Evolutionary conservation across 2,113 vertebrate species (phyloP).

Genomic region (Larimichthys crocea): DNA sequence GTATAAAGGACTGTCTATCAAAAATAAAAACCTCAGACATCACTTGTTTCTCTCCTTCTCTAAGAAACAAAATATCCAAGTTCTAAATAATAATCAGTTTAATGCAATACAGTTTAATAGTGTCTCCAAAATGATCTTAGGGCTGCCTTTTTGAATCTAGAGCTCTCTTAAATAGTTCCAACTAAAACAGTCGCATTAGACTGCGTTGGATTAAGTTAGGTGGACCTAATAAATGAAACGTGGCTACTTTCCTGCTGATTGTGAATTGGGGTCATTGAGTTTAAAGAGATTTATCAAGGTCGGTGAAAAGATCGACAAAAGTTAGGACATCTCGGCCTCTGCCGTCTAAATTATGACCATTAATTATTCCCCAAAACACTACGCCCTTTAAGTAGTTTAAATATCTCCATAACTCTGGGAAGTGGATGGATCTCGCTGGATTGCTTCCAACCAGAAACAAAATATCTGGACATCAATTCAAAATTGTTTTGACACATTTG

Average conservation of each 20-base stretch:
- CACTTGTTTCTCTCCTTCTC: background rate
- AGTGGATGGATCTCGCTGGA: background rate
- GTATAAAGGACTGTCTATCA: no score
- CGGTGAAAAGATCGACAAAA: background rate
- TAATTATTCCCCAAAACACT: background rate
- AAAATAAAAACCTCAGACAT: slow-evolving; percentile 22
- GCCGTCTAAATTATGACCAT: no score
- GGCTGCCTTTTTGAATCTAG: no score
- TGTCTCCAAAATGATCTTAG: no score
- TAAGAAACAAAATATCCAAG: background rate
- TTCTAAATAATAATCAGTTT: background rate
- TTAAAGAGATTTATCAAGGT: no score
- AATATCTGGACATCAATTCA: background rate
- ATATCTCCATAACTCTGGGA: background rate
- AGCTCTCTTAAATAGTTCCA: background rate
- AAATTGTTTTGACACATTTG: background rate
- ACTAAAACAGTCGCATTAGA: background rate
- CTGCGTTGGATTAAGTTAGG: no score
- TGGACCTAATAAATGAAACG: no score
- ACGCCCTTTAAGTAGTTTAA: background rate
- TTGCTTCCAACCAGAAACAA: background rate
- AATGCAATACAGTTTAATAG: background rate
- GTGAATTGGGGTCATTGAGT: no score
- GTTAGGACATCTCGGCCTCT: background rate
- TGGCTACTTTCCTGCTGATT: no score